Evolutionary conservation across 1,140 invertebrate genomes (phyloP), one percentile per base, ranked within the genome.

Genomic region (Zaprionus inermis): DNA sequence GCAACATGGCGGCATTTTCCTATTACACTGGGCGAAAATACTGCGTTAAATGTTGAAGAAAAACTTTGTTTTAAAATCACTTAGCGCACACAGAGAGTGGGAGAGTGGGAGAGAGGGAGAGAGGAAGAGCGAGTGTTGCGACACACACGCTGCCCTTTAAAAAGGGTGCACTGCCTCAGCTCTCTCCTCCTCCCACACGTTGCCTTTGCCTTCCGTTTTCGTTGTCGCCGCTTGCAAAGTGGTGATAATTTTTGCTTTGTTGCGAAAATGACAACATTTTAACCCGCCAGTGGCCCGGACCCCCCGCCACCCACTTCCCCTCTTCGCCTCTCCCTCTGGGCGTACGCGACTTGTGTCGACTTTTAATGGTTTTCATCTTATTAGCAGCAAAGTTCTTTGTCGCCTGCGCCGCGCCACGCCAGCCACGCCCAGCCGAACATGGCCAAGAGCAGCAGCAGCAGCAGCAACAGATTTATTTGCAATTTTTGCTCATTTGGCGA

Each of bases 241-340:
- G 82, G 86, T 90, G 86, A 86, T 90, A 90, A 90, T 90, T 90
- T 90, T 86, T 76, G 80, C 86, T 88, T 89, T 88, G 83, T 88
- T 88, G 83, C 84, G 67, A 88, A 88, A 88, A 88, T 88, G 79
- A 88, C 83, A 88, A 83, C 84, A 89, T 88, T 88, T 80, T 88
- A 88, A 81, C 83, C 76, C 70, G 66, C 70, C 76, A 64, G 24
- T 44, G 34, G 12, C 60, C 36, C 41, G 38, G 49, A 58, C 30
- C 36, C 11, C 44, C 18, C 41, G 32, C 60, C 59, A 52, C 34
- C 36, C 14, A 34, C 36, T 22, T 18, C n/a, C n/a, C 16, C 4
- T 14, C 2, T 3, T n/a, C 2, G 16, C 11, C 2, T 24, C 18
- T 28, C n/a, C 14, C 72, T 71, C 72, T 71, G 63, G 78, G 69